phyloP scores from a whole-genome alignment of 2,113 vertebrate genomes.

The Microcebus murinus region DNA sequence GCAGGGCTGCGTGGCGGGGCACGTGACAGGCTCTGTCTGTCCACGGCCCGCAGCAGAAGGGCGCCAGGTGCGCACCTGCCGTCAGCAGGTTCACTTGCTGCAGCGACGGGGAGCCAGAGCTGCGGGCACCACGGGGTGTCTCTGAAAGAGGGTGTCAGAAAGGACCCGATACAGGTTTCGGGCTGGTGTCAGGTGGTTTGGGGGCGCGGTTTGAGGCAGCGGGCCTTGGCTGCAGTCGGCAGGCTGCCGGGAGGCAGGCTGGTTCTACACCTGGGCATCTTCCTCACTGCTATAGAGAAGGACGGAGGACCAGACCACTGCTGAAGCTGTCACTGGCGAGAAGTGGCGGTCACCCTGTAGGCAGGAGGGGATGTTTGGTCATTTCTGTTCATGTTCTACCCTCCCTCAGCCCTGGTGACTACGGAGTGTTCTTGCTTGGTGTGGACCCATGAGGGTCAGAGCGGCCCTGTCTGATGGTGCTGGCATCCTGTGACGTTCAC shows the following conservation, averaged over 20 bases:
- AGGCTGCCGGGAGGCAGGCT: accelerated
- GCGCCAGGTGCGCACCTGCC: background rate
- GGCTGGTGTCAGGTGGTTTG: background rate
- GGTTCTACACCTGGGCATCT: accelerated
- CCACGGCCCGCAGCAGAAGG: accelerated
- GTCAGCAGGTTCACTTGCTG: background rate
- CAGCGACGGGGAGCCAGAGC: background rate
- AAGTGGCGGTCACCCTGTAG: background rate
- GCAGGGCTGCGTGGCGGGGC: background rate
- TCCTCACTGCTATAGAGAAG: background rate
- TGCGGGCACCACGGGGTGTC: accelerated
- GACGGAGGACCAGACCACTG: background rate
- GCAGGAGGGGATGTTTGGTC: background rate
- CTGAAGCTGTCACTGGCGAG: background rate
- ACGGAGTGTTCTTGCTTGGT: background rate
- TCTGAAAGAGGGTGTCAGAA: background rate
- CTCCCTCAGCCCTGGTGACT: background rate
- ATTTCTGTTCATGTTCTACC: accelerated
- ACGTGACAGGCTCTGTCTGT: accelerated
- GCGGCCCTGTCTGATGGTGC: background rate
- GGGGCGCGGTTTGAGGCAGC: background rate
- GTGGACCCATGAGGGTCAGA: background rate
- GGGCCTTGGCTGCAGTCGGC: background rate
- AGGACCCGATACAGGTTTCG: background rate
- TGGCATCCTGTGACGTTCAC: background rate